Evolutionary conservation across 2,113 vertebrate species (phyloP), one percentile per base, ranked within the genome.

Genomic region (Hippopotamus amphibius): DNA sequence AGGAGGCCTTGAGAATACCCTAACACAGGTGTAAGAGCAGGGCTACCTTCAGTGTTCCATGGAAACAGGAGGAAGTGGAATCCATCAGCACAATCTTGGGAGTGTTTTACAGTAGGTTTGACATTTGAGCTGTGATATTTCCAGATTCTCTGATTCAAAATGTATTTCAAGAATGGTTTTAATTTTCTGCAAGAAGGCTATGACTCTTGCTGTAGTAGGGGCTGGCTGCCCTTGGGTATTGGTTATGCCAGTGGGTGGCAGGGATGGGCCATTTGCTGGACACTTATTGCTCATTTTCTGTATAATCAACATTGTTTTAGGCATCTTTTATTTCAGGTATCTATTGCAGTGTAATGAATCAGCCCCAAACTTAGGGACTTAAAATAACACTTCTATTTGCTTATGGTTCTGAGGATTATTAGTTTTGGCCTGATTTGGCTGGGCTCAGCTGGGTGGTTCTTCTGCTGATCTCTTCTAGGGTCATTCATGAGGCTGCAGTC

Each of bases 141-240:
- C 37, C 69, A 57, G 33, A 41, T 94, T 87, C 61, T 82, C 9
- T 79, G 50, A 86, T 79, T 71, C 46, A 59, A 66, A 82, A 79
- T 50, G 37, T 80, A 66, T 87, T 93, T 89, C 21, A 66, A 95
- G 7, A 68, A 28, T 86, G 13, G 22, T 88, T 96, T 90, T 88
- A 80, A 81, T 43, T 92, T 88, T 24, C 61, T 66, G 12, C 21
- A 63, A 66, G 26, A 43, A 92, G 46, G 26, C 41, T 92, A 10
- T 66, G 28, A 65, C 12, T 90, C 28, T 66, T 93, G 61, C 55
- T 71, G 1, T 21, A 28, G 24, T 59, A 43, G 57, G 28, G 30
- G 5, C 63, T 76, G n/a, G 11, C 77, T 94, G 33, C 21, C 22
- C 17, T 87, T 59, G 87, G 3, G 7, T 76, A 85, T 63, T 84